Base-by-base conservation (phyloP, 2,113 vertebrate species). In the Orientallactaga bullata region DNA sequence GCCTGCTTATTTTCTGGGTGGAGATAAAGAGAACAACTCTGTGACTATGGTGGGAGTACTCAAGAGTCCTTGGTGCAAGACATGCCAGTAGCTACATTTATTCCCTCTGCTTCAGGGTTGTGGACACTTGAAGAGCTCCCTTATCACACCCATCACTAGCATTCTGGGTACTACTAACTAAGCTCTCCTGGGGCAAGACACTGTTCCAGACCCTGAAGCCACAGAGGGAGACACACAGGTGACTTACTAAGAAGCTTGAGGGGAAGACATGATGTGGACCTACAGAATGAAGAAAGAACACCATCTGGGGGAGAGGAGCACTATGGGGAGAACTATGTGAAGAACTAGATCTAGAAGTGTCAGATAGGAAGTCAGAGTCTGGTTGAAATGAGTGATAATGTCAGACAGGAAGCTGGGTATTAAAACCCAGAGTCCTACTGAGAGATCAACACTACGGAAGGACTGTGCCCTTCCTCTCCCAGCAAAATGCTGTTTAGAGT, bases 21-120 rank as follows among this genome's bases (percentile, higher is more conserved):
- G 11, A 63, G 23, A 60, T 83, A 23, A 63, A 12, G 30, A 65
- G 17, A 10, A 30, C 10, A 24, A 10, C 68, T 65, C 30, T 32
- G 24, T 32, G 24, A n/a, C 60, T 47, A 1, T 16, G 42, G 7
- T 24, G 47, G 81, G 37, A 51, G 21, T n/a, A 61, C 17, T 65
- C 51, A 61, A 5, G 26, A 37, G 80, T 32, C n/a, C 60, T 21
- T 28, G 4, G 47, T 7, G 35, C 10, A 3, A 6, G 66, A 3
- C 61, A 69, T 32, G 76, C 11, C n/a, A 61, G 17, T 60, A 79
- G 13, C 66, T 76, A 47, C 42, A 8, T 8, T 68, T 26, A 7
- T 8, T 32, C 10, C 4, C 5, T 1, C 16, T 18, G 4, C 26
- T 35, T 24, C 18, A 24, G 4, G 10, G n/a, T 68, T 20, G 1